These are phyloP conservation scores for Polia nebulosa DNA, from an alignment of 2,888 invertebrate species.

Conservation along the genomic window DNA sequence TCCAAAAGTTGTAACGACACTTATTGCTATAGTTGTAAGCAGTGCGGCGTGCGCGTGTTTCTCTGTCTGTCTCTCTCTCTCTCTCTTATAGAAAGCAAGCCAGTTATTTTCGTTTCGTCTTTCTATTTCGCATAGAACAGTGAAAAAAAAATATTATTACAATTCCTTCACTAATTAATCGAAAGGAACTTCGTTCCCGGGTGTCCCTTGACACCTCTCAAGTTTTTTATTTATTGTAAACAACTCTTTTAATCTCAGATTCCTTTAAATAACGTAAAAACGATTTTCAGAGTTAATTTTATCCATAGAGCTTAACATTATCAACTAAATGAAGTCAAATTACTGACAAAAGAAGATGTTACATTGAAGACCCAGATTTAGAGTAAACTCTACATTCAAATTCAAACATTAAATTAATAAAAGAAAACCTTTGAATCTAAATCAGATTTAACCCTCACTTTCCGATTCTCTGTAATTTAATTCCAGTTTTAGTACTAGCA, in stretches of 20 bases:
- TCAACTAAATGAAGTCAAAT: neutral
- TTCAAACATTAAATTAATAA: constrained; percentile 12
- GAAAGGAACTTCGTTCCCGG: too few species aligned
- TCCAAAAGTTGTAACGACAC: too few species aligned
- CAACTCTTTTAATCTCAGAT: neutral
- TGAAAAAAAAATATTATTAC: too few species aligned
- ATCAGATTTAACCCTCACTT: constrained; percentile 12
- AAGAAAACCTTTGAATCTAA: constrained; percentile 30
- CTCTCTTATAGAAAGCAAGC: too few species aligned
- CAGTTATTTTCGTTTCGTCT: too few species aligned
- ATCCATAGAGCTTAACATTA: neutral
- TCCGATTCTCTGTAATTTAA: constrained; percentile 15
- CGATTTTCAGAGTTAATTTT: neutral
- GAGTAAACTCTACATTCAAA: constrained; percentile 2
- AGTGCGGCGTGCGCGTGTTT: too few species aligned
- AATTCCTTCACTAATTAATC: too few species aligned
- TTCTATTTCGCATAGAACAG: too few species aligned
- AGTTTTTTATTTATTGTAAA: too few species aligned
- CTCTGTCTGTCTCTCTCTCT: too few species aligned
- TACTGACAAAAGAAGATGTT: neutral
- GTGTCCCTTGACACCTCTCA: too few species aligned
- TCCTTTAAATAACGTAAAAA: neutral
- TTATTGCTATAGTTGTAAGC: too few species aligned
- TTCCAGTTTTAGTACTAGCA: constrained; percentile 27
- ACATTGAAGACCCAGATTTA: neutral